Evolutionary conservation across 2,113 vertebrate species (phyloP).

Genomic region (Dipodomys ordii): DNA sequence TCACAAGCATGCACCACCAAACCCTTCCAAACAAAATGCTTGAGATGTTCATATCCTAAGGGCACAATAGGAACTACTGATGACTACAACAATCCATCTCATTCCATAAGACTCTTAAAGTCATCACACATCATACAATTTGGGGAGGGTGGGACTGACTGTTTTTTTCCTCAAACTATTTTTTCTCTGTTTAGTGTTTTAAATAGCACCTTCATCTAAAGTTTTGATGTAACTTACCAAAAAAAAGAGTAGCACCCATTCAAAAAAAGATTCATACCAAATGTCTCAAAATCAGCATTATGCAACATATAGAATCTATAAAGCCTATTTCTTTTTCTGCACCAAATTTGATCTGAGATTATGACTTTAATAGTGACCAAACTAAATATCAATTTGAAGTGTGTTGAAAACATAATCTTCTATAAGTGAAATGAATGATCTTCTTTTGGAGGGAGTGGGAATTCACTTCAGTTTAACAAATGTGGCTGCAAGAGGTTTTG

Average conservation of each 20-base stretch:
- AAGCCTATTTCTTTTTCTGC: not conserved
- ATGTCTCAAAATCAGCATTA: not conserved
- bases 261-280: not conserved
- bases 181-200: slow-evolving; percentile 7
- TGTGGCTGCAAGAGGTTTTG: not conserved
- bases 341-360: slow-evolving; percentile 15
- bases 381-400: not conserved
- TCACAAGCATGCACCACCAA: no score
- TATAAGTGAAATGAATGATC: not conserved
- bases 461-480: not conserved
- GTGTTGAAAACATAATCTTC: not conserved
- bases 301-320: not conserved
- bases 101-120: slow-evolving; percentile 83
- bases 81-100: slow-evolving; percentile 77
- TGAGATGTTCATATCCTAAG: slow-evolving; percentile 76
- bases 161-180: not conserved
- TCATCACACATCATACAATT: slow-evolving; percentile 45
- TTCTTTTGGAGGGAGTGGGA: not conserved
- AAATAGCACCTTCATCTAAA: slow-evolving; percentile 15
- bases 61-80: slow-evolving; percentile 80
- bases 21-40: not conserved
- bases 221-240: not conserved
- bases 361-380: not conserved
- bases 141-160: not conserved
- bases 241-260: not conserved